phyloP scores from a whole-genome alignment of 2,888 invertebrate species.

The Heterodera filipjevi region DNA sequence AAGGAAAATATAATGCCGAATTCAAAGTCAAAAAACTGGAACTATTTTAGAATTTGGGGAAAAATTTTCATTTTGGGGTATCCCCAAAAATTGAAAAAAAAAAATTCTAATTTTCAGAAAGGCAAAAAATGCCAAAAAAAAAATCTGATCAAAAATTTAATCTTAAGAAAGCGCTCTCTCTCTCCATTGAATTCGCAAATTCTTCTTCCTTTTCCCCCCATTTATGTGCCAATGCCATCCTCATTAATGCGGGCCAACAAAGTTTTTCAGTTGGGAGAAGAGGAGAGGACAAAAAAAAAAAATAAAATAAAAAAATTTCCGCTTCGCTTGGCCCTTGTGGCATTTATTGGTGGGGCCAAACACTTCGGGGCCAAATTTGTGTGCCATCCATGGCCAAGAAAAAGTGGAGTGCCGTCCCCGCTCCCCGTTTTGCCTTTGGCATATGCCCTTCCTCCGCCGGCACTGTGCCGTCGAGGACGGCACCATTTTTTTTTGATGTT shows the following conservation, averaged over 20 bases:
- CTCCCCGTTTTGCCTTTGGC: no score
- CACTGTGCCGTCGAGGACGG: no score
- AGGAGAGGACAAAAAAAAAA: neutral
- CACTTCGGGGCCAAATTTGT: neutral
- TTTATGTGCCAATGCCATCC: neutral
- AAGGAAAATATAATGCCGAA: neutral
- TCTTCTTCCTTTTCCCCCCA: no score
- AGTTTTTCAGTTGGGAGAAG: neutral
- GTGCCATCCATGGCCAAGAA: neutral
- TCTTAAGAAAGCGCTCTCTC: neutral
- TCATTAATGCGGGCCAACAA: neutral
- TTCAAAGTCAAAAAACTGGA: no score
- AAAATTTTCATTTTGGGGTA: neutral
- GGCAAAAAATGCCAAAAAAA: constrained; percentile 27
- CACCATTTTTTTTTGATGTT: no score
- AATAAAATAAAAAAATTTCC: neutral
- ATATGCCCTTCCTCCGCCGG: no score
- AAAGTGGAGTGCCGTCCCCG: no score
- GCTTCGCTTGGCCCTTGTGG: neutral
- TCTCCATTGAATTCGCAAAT: neutral
- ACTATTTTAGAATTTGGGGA: neutral
- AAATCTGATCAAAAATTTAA: constrained; percentile 16
- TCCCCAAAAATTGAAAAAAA: constrained; percentile 18
- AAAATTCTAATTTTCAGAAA: constrained; percentile 22
- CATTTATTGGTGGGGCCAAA: neutral